phyloP scores from a whole-genome alignment of 2,113 vertebrate species.

The Peromyscus leucopus region DNA sequence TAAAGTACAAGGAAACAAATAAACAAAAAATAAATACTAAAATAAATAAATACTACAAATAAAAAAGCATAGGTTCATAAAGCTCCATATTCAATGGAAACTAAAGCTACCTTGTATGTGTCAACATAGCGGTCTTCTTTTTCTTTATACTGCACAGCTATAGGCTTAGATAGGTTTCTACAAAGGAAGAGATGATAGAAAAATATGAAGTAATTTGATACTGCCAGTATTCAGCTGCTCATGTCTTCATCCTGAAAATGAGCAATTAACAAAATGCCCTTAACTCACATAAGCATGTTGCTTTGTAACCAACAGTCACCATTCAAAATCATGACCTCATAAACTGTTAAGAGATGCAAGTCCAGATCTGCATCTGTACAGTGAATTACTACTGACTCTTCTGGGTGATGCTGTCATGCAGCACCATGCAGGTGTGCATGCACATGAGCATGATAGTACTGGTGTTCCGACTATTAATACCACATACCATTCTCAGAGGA shows the following conservation, averaged over 20 bases:
- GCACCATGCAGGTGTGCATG: fast-evolving
- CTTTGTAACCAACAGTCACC: neutral
- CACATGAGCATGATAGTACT: neutral
- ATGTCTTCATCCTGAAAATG: neutral
- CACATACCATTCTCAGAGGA: neutral
- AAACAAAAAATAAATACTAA: constrained; percentile 8
- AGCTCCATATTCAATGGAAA: neutral
- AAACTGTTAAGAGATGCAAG: neutral
- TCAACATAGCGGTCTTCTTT: constrained; percentile 99
- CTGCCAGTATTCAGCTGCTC: neutral
- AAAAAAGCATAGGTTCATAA: neutral
- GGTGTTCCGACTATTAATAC: neutral
- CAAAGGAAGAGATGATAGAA: constrained; percentile 61
- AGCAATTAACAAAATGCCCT: neutral
- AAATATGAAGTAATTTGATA: neutral
- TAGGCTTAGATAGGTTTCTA: constrained; percentile 97
- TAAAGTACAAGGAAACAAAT: constrained; percentile 11
- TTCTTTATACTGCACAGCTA: constrained; percentile 98
- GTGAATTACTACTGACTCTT: neutral
- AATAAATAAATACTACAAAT: neutral
- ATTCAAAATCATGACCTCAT: neutral
- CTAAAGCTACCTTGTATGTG: constrained; percentile 93
- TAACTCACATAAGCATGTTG: neutral
- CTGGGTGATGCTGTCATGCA: neutral
- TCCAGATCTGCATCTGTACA: neutral